A percentile compares a stretch with the other conserved stretches of the same genome.
phyloP scores from a whole-genome alignment of 1,140 invertebrate genomes.

The Holcopasites calliopsidis region DNA sequence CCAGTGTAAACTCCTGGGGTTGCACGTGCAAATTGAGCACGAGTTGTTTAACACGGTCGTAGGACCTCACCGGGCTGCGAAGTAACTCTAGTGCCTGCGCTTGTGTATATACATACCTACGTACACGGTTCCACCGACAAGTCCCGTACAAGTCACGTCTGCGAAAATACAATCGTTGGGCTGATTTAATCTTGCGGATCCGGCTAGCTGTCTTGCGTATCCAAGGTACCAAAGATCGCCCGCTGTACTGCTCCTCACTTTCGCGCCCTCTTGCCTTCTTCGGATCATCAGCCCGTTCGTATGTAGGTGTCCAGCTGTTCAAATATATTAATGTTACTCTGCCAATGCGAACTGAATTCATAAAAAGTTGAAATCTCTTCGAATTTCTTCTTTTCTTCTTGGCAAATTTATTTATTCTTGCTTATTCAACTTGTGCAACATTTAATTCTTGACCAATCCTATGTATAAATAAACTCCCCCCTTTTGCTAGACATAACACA shows the following conservation, averaged over 20 bases:
- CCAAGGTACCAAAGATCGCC: constrained; percentile 52
- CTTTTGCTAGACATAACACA: background rate
- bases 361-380: too few species aligned
- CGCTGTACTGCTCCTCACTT: background rate
- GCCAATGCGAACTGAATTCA: too few species aligned
- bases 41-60: constrained; percentile 65
- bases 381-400: too few species aligned
- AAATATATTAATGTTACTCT: constrained; percentile 1
- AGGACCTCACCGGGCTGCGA: constrained; percentile 46
- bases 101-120: constrained; percentile 28
- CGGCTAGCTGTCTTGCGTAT: constrained; percentile 48
- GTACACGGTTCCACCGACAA: constrained; percentile 25
- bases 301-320: background rate
- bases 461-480: too few species aligned
- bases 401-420: too few species aligned
- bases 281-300: constrained; percentile 22
- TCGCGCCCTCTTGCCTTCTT: background rate
- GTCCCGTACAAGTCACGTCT: constrained; percentile 67
- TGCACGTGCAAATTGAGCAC: constrained; percentile 65
- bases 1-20: constrained; percentile 64
- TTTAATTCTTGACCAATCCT: too few species aligned
- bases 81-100: constrained; percentile 45
- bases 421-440: too few species aligned
- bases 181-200: constrained; percentile 64
- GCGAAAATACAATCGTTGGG: constrained; percentile 66